These are phyloP conservation scores for Macrobrachium nipponense DNA, from an alignment of 1,140 invertebrate species.

Conservation along the genomic window DNA sequence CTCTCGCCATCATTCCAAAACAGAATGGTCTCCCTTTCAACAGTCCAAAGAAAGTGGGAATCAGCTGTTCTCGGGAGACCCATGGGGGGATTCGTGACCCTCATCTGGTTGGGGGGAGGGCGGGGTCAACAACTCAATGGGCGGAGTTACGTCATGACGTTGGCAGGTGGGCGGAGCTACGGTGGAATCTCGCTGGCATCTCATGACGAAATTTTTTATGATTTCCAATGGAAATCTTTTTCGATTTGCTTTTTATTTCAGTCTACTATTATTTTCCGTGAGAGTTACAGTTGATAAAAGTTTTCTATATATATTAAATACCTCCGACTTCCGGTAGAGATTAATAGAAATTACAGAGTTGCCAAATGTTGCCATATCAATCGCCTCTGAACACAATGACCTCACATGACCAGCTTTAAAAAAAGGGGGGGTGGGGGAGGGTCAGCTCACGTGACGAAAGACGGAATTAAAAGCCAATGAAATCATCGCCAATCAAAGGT, in stretches of 20 bases:
- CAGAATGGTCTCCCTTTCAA: conserved; percentile 7
- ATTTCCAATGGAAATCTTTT: not conserved
- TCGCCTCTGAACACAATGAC: not conserved
- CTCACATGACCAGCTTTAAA: conserved; percentile 6
- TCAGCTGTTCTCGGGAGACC: not conserved
- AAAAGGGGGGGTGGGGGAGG: too few species aligned
- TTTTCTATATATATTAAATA: not conserved
- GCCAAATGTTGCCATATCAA: not conserved
- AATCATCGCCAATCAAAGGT: too few species aligned
- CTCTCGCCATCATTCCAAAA: too few species aligned
- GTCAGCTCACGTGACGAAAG: conserved; percentile 37
- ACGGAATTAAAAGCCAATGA: conserved; percentile 22
- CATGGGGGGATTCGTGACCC: too few species aligned
- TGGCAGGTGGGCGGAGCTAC: conserved; percentile 31
- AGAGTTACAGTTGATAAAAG: not conserved
- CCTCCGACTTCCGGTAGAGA: not conserved
- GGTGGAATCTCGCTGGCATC: not conserved
- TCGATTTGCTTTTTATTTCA: too few species aligned
- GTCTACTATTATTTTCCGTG: not conserved
- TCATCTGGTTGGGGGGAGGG: not conserved
- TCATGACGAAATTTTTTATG: not conserved
- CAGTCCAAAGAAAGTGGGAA: conserved; percentile 46
- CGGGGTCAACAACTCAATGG: conserved; percentile 5
- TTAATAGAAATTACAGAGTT: too few species aligned
- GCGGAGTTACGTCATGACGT: conserved; percentile 36